Percentiles rank a stretch among this genome's conserved stretches.
Conservation (phyloP, 2,797 vertebrate species). For the Tamandua tetradactyla region DNA sequence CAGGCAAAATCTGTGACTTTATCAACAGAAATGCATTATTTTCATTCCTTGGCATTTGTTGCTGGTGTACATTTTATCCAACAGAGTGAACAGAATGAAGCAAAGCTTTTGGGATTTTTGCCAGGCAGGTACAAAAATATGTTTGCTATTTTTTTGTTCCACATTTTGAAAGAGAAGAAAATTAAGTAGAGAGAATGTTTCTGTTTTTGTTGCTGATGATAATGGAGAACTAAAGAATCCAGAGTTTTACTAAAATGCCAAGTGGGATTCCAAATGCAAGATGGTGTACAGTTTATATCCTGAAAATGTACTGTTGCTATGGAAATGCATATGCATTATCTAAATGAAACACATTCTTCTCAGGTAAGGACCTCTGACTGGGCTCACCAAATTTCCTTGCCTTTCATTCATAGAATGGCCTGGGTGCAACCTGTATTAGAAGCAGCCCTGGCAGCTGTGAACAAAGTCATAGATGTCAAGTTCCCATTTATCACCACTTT, state of each 20-base stretch:
- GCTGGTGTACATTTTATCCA: constrained; percentile 55
- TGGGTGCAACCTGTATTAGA: neutral
- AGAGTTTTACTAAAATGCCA: constrained; percentile 40
- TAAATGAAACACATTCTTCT: neutral
- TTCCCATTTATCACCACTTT: neutral
- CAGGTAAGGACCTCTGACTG: neutral
- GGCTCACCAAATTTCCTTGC: neutral
- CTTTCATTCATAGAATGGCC: neutral
- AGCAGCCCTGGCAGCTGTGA: neutral
- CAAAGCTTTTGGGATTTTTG: constrained; percentile 40
- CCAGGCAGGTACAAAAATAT: constrained; percentile 57
- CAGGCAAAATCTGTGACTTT: constrained; percentile 37
- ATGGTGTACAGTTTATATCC: constrained; percentile 28
- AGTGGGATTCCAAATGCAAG: neutral
- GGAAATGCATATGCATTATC: constrained; percentile 38
- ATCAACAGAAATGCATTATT: constrained; percentile 34
- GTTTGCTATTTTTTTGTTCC: constrained; percentile 49
- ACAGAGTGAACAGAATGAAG: constrained; percentile 55
- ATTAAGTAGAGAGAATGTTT: neutral
- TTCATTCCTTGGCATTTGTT: constrained; percentile 25
- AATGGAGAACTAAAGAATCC: constrained; percentile 34
- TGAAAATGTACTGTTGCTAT: constrained; percentile 52
- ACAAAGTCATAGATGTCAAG: neutral
- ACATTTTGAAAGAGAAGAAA: constrained; percentile 67
- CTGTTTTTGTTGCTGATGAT: neutral